Base-by-base conservation (phyloP, 2,797 vertebrate genomes). In the Hylomyscus alleni region DNA sequence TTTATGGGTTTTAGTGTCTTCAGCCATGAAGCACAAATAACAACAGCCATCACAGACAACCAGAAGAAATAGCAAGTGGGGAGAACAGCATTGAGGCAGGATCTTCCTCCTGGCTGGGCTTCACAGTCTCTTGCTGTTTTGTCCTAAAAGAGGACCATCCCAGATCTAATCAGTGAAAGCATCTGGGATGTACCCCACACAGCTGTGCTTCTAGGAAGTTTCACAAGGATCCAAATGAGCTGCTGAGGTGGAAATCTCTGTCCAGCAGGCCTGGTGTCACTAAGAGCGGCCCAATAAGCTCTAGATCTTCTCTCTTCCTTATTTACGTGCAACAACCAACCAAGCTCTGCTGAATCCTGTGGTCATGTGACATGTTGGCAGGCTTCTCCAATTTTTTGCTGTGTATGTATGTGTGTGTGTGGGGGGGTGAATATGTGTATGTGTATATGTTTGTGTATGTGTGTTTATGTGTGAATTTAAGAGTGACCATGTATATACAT, bases 131-230 rank as follows among this genome's bases (percentile, higher is more conserved):
- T 67, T 83, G 10, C 22, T 6, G 2, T n/a, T 89, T 82, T 75
- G 84, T 89, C 81, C 83, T 80, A 10, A 86, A 92, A 90, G 26
- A 60, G 29, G 93, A 29, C 37, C 37, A 83, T 82, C 12, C 47
- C n/a, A 89, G 77, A 88, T 24, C 20, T 40, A 73, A 34, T n/a
- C 3, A 88, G 65, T 58, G 34, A 83, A 44, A 89, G 54, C 47
- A 40, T 24, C 50, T 54, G 69, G 24, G 29, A 52, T 15, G 1
- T 20, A 77, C 2, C 15, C 54, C n/a, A 87, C 31, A 37, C 13
- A 72, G 65, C 58, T 54, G 2, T 81, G 69, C 52, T 83, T 84
- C 11, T 47, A 80, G 72, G 67, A 91, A 72, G 77, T 72, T 88
- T 88, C 65, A 47, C 85, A 90, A 29, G 9, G 10, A 67, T 60